Evolutionary conservation across 2,888 invertebrate genomes (phyloP).

Genomic region (Sinodicranocentrus sp.): DNA sequence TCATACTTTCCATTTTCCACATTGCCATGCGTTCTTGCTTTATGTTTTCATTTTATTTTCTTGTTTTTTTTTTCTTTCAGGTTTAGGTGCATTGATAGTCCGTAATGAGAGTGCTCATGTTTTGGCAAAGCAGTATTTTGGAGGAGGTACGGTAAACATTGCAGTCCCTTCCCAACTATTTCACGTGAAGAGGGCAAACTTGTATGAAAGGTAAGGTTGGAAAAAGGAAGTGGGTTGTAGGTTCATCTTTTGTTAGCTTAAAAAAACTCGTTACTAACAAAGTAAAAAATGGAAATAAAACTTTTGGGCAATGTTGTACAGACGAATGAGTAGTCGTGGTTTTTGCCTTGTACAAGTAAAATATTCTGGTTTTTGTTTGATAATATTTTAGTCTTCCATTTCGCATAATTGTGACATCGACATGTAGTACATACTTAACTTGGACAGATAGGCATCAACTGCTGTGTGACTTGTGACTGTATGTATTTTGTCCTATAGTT

Average conservation of each 20-base stretch:
- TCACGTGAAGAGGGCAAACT: constrained; percentile 84
- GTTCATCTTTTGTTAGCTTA: no score
- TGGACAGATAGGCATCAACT: neutral
- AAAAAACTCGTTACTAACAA: no score
- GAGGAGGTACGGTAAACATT: constrained; percentile 95
- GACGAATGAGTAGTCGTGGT: constrained; percentile 5
- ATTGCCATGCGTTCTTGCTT: constrained; percentile 26
- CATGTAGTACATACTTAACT: neutral
- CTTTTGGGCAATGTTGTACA: constrained; percentile 1
- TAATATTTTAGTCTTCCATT: neutral
- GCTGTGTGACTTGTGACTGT: no score
- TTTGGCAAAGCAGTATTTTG: constrained; percentile 89
- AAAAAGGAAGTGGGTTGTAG: no score
- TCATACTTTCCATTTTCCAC: constrained; percentile 53
- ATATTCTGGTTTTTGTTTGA: neutral
- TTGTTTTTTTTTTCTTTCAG: constrained; percentile 58
- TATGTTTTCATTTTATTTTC: constrained; percentile 57
- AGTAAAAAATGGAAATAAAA: constrained; percentile 17
- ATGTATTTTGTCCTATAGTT: no score
- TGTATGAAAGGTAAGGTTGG: constrained; percentile 88
- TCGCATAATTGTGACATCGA: constrained; percentile 15
- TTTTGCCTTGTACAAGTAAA: neutral
- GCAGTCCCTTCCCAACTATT: constrained; percentile 86
- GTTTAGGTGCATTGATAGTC: constrained; percentile 92
- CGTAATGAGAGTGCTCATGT: constrained; percentile 83